Base-by-base conservation (phyloP, 2,888 invertebrate species). In the Athetis lepigone region DNA sequence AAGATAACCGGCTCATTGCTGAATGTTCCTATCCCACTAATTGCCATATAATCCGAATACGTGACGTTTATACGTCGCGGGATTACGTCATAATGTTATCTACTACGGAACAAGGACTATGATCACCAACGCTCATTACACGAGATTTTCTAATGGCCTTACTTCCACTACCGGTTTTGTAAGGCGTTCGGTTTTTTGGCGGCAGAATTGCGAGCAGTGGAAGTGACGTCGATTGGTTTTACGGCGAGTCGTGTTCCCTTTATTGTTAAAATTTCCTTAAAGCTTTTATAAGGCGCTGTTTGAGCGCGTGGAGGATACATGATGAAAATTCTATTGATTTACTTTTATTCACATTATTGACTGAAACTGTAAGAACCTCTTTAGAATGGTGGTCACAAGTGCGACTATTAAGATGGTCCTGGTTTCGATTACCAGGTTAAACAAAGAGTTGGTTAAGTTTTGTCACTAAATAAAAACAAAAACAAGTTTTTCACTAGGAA, bases 31-130 rank as follows among this genome's bases (percentile, higher is more conserved):
- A 86, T 84, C 81, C 80, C 81, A 76, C 80, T 90, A 89, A 91
- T 90, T 90, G 88, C 83, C 85, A 81, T 88, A 86, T 91, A 90
- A 91, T 88, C 91, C 88, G 46, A 52, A 87, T 81, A 88, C 90
- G 90, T 90, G 90, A 85, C 83, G 75, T 85, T 83, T 83, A 81
- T 81, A 82, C 85, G 84, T 72, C 82, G 77, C 69, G 58, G 83
- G 85, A 85, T 88, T 88, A 87, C 84, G 80, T 84, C 75, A 79
- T 78, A 69, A 70, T 62, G 69, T 64, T 58, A 70, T 16, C 37
- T 70, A 55, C 54, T 49, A 57, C 6, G 58, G 29, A 57, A 61
- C 42, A 23, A 21, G 33, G 29, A 37, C 33, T 1, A 16, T n/a
- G 55, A 54, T 39, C 19, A 54, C 19, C 11, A 37, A 52, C 16